Conservation (phyloP, 2,888 invertebrate species). For the Myathropa florea region DNA sequence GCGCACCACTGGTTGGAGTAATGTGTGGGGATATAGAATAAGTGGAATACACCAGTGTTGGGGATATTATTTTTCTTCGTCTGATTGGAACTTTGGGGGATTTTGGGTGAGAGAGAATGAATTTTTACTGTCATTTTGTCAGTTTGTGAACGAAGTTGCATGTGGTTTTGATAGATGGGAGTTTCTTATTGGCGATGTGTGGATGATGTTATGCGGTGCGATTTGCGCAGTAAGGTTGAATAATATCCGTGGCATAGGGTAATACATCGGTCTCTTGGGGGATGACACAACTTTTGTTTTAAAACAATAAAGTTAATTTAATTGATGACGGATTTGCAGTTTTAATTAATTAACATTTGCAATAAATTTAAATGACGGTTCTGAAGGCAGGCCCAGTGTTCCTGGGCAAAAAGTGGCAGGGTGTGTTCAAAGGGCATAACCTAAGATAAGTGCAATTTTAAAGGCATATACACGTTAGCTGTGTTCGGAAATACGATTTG, state of each 20-base stretch:
- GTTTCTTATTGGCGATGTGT: not conserved
- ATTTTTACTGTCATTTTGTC: slow-evolving; percentile 56
- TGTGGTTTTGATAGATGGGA: not conserved
- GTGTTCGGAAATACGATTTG: no score
- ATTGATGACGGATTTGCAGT: not conserved
- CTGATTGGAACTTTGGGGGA: slow-evolving; percentile 37
- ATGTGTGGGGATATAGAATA: slow-evolving; percentile 56
- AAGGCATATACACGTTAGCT: no score
- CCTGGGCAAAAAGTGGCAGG: no score
- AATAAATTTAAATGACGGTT: not conserved
- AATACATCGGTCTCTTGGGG: not conserved
- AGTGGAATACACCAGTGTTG: slow-evolving; percentile 57
- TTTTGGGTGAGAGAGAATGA: slow-evolving; percentile 31
- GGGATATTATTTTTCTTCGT: slow-evolving; percentile 37
- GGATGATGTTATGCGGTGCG: not conserved
- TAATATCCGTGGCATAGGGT: slow-evolving; percentile 18
- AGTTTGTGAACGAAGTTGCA: slow-evolving; percentile 55
- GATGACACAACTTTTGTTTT: not conserved
- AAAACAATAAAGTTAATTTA: not conserved
- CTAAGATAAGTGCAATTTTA: no score
- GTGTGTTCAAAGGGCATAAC: no score
- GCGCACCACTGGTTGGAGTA: slow-evolving; percentile 42
- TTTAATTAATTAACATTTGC: not conserved
- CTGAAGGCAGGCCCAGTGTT: no score
- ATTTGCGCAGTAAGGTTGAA: slow-evolving; percentile 50